Percentiles rank a stretch among this genome's conserved stretches.
Evolutionary conservation across 2,797 vertebrate species (phyloP).

Genomic region (Potorous gilbertii): DNA sequence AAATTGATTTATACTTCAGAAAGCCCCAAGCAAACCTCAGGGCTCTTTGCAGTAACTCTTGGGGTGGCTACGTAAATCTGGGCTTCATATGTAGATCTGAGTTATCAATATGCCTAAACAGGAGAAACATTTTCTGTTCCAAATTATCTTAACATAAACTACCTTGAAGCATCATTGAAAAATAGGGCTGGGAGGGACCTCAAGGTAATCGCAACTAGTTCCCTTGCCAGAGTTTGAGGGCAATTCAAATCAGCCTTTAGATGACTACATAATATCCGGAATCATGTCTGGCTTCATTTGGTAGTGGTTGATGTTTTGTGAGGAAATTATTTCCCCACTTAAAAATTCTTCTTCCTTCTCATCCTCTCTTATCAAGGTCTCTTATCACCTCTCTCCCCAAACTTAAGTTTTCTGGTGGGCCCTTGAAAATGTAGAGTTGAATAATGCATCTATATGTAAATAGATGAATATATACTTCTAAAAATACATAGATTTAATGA

Average conservation of each 20-base stretch:
- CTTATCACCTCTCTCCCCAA: neutral
- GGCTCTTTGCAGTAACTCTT: neutral
- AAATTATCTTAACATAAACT: neutral
- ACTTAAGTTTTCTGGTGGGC: neutral
- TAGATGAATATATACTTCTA: neutral
- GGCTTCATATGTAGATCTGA: neutral
- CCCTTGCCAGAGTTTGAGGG: neutral
- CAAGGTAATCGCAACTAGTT: neutral
- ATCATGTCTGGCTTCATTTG: neutral
- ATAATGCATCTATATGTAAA: neutral
- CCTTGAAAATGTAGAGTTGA: neutral
- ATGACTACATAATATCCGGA: too few species aligned
- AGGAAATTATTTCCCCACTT: neutral
- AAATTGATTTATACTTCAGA: neutral
- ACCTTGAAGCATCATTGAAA: neutral
- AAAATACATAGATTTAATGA: neutral
- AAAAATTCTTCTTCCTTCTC: neutral
- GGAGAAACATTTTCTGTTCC: neutral
- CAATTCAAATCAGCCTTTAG: neutral
- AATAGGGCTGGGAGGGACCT: neutral
- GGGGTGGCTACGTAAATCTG: neutral
- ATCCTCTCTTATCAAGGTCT: neutral
- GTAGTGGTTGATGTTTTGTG: neutral
- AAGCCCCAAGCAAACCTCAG: neutral
- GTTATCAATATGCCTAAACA: rapidly evolving